These are phyloP conservation scores for Apis florea DNA, from an alignment of 1,140 invertebrate species.

Conservation along the genomic window DNA sequence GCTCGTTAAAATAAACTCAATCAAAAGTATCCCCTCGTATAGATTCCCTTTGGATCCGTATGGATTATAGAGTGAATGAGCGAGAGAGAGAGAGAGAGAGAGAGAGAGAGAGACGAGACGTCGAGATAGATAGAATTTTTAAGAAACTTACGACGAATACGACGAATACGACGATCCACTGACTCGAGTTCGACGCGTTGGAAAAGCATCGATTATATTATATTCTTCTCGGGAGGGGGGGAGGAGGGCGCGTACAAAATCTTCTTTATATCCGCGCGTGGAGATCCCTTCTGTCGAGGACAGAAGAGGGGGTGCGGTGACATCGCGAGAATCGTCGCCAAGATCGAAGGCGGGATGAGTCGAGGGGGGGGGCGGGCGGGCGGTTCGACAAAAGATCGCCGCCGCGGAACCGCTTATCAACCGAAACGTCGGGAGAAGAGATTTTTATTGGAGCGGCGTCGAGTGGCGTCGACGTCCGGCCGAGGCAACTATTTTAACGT, in stretches of 20 bases:
- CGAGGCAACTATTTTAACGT: slow-evolving; percentile 54
- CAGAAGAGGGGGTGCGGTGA: no score
- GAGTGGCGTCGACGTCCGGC: slow-evolving; percentile 30
- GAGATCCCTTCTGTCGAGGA: no score
- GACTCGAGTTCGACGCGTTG: slow-evolving; percentile 41
- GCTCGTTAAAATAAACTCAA: no score
- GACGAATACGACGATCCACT: not conserved
- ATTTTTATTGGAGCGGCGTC: slow-evolving; percentile 40
- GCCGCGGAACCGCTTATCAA: slow-evolving; percentile 17
- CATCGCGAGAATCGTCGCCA: not conserved
- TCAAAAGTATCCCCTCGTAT: no score
- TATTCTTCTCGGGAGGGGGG: no score
- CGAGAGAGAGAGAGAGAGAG: no score
- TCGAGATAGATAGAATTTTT: slow-evolving; percentile 18
- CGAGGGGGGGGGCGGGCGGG: not conserved
- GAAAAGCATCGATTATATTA: slow-evolving; percentile 1
- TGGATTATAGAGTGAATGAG: no score
- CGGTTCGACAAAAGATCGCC: slow-evolving; percentile 35
- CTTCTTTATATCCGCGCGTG: no score
- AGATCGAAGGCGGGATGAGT: not conserved
- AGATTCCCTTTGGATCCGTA: no score
- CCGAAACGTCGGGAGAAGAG: slow-evolving; percentile 26
- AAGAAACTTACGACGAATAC: not conserved
- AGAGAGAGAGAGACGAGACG: not conserved
- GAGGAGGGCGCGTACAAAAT: no score